Base-by-base conservation (phyloP, 2,888 invertebrate species). In the Parnassius mnemosyne region DNA sequence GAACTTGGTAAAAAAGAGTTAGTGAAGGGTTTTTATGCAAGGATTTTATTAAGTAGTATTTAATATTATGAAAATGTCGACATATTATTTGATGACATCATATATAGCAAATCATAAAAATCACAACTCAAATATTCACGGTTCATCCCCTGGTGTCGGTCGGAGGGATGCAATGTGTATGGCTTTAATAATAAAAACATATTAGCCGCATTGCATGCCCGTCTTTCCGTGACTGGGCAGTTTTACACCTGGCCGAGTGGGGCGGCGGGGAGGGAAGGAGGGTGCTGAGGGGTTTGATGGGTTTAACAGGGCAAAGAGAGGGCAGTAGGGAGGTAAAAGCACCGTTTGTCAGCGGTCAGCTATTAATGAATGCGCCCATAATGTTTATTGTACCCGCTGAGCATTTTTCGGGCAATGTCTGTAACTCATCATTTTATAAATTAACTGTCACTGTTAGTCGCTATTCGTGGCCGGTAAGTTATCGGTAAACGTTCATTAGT, bases 141-240 rank as follows among this genome's bases (percentile, higher is more conserved):
- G 81, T 75, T 82, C 80, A 87, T 85, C 83, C 87, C 84, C 80
- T 73, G 69, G 73, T 69, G 73, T 57, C 64, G 49, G n/a, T 67
- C 53, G 13, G 68, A 78, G 80, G 82, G 84, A 85, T 85, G 87
- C 83, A 82, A 83, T 84, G 83, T 78, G 79, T 83, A 80, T 79
- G 79, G 77, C 79, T 86, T 87, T 88, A 85, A 89, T 88, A 89
- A 87, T 87, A 86, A 86, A 89, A 89, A 88, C 87, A 86, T 90
- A 90, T 90, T 89, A 89, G 88, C 84, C 83, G 82, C 88, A 89
- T 90, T 81, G 89, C 89, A 89, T 89, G 90, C 87, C 87, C 83
- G 83, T 83, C 79, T 85, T 88, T 89, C 83, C 90, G 90, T 90
- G 90, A 90, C 89, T 82, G 82, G 81, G 85, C 89, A 88, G 87